Conservation (phyloP, 1,140 invertebrate genomes). For the Lordiphosa stackelbergi region DNA sequence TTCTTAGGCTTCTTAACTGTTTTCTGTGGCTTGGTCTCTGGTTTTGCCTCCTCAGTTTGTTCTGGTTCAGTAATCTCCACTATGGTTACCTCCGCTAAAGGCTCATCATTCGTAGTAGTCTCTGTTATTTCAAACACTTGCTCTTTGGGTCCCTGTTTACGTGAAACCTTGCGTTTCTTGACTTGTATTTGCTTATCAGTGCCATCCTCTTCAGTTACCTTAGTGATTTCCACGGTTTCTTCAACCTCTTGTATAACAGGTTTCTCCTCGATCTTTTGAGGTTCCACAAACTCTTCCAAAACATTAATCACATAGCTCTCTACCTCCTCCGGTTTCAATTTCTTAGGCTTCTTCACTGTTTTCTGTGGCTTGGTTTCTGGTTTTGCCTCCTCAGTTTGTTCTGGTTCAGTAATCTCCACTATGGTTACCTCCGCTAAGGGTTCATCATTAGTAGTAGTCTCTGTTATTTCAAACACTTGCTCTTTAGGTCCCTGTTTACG, state of each 20-base stretch:
- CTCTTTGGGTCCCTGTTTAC: constrained; percentile 54
- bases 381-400: constrained; percentile 22
- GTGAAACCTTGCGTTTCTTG: constrained; percentile 43
- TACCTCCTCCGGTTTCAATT: constrained; percentile 47
- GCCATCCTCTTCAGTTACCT: constrained; percentile 27
- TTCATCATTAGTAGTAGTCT: constrained; percentile 65
- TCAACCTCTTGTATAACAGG: constrained; percentile 45
- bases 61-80: constrained; percentile 49
- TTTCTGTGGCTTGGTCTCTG: constrained; percentile 6
- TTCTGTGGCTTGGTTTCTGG: constrained; percentile 10
- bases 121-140: constrained; percentile 71
- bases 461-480: constrained; percentile 68
- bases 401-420: constrained; percentile 43
- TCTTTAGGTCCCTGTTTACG: constrained; percentile 54
- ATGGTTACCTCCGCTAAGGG: constrained; percentile 37
- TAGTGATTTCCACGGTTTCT: constrained; percentile 30
- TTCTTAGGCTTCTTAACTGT: constrained; percentile 48
- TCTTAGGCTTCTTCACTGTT: constrained; percentile 44
- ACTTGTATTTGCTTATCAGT: constrained; percentile 33
- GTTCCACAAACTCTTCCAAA: constrained; percentile 7
- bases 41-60: constrained; percentile 9
- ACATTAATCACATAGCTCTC: constrained; percentile 35
- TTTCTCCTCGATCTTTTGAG: constrained; percentile 26
- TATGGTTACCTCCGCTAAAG: constrained; percentile 37
- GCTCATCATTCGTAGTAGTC: constrained; percentile 60